A percentile compares a stretch with the other conserved stretches of the same genome.
phyloP scores from a whole-genome alignment of 2,113 vertebrate species.

The Turnix velox region DNA sequence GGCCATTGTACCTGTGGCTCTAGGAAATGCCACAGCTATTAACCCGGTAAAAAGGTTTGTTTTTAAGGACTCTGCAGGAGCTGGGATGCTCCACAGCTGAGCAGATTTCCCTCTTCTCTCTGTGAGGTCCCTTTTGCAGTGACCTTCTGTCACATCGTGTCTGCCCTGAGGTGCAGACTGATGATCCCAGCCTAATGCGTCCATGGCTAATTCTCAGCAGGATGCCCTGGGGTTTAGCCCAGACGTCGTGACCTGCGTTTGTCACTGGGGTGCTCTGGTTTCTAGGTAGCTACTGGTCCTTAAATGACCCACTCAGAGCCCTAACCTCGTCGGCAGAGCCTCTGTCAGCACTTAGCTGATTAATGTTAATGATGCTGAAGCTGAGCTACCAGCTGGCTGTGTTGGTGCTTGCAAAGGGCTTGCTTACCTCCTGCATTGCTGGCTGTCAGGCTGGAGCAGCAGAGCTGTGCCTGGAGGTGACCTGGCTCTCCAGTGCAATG shows the following conservation, averaged over 20 bases:
- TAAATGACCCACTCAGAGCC: background rate
- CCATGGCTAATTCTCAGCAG: background rate
- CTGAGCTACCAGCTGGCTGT: background rate
- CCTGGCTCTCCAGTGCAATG: background rate
- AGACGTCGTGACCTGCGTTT: background rate
- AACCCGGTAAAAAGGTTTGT: background rate
- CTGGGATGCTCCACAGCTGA: background rate
- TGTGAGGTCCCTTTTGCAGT: background rate
- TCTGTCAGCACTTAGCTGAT: background rate
- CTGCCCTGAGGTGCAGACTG: rapidly evolving
- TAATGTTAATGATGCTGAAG: background rate
- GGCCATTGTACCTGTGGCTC: background rate
- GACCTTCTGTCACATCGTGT: background rate
- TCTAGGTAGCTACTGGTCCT: background rate
- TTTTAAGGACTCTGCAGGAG: background rate
- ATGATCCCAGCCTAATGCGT: background rate
- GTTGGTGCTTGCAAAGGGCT: background rate
- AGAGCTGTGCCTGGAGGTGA: background rate
- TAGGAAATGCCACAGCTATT: background rate
- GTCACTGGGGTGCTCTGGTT: background rate
- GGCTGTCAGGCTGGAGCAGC: rapidly evolving
- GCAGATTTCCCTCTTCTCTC: background rate
- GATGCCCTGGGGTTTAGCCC: background rate
- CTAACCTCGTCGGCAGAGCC: background rate
- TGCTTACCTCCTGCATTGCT: background rate